A percentile compares a stretch with the other conserved stretches of the same genome.
phyloP scores from a whole-genome alignment of 2,113 vertebrate genomes.

The Heterochromis multidens region DNA sequence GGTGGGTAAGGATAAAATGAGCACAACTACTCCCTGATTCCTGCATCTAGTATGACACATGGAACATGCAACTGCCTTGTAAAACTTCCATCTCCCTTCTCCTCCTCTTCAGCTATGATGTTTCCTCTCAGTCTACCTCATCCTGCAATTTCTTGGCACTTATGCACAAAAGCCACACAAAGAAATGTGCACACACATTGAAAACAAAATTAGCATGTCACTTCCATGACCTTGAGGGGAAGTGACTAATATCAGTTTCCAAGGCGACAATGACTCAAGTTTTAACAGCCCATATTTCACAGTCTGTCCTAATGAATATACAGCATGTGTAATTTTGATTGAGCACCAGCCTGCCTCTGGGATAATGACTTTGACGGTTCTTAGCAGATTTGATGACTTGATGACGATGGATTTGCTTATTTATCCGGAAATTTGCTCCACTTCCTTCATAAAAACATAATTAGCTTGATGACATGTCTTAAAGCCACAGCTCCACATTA shows the following conservation, averaged over 20 bases:
- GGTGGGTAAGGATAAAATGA: background rate
- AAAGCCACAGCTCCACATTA: slow-evolving; percentile 22
- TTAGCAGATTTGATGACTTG: slow-evolving; percentile 70
- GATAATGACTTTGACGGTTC: slow-evolving; percentile 75
- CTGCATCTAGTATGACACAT: background rate
- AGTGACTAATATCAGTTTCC: slow-evolving; percentile 69
- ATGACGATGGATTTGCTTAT: slow-evolving; percentile 77
- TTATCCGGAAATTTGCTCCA: slow-evolving; percentile 64
- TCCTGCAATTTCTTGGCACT: slow-evolving; percentile 20
- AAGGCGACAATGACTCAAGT: slow-evolving; percentile 70
- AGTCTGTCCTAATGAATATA: slow-evolving; percentile 72
- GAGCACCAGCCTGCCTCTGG: slow-evolving; percentile 63
- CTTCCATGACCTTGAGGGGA: slow-evolving; percentile 71
- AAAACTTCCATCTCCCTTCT: background rate
- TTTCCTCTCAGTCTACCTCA: slow-evolving; percentile 18
- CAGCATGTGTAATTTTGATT: slow-evolving; percentile 76
- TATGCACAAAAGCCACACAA: slow-evolving; percentile 31
- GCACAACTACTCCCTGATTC: background rate
- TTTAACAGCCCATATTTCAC: slow-evolving; percentile 71
- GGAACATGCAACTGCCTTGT: background rate
- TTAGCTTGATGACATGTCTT: slow-evolving; percentile 64
- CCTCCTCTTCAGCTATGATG: background rate
- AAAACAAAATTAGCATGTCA: slow-evolving; percentile 67
- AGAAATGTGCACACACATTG: background rate
- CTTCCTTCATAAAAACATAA: slow-evolving; percentile 68